These are phyloP conservation scores for Drosophila carrolli DNA, from an alignment of 1,140 invertebrate genomes.

Conservation along the genomic window DNA sequence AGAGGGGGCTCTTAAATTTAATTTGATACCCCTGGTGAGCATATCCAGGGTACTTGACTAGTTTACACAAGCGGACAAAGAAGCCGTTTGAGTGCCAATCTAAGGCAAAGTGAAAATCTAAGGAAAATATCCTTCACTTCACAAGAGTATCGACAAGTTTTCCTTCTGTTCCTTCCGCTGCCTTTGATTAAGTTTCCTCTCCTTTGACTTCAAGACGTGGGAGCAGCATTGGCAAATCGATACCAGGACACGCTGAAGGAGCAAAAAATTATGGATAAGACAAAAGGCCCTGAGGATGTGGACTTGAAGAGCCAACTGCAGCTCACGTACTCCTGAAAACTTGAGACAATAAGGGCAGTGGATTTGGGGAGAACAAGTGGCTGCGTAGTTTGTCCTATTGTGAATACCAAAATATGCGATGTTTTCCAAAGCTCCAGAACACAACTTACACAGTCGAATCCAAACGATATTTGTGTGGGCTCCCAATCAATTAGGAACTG, in stretches of 20 bases:
- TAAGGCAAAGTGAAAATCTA: conserved; percentile 31
- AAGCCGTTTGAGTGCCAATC: conserved; percentile 34
- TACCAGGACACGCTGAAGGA: conserved; percentile 37
- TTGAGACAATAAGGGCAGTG: neutral
- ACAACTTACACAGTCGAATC: neutral
- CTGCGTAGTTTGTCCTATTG: neutral
- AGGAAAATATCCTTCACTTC: conserved; percentile 32
- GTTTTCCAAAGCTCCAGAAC: neutral
- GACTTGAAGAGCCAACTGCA: conserved; percentile 40
- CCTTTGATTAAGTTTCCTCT: conserved; percentile 69
- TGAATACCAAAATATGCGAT: neutral
- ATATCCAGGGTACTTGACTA: conserved; percentile 1
- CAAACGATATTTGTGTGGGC: neutral
- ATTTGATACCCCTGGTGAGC: conserved; percentile 2
- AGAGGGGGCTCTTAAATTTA: conserved; percentile 19
- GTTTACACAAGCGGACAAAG: conserved; percentile 19
- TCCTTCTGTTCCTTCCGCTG: conserved; percentile 37
- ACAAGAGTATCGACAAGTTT: conserved; percentile 38
- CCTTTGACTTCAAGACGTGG: conserved; percentile 25
- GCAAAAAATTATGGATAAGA: conserved; percentile 28
- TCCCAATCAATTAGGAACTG: conserved; percentile 16
- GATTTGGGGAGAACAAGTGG: neutral
- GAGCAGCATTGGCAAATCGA: conserved; percentile 61
- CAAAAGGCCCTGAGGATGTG: conserved; percentile 25
- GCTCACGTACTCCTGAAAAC: neutral